phyloP scores from a whole-genome alignment of 2,797 vertebrate species.

The Rhinogobio ventralis region DNA sequence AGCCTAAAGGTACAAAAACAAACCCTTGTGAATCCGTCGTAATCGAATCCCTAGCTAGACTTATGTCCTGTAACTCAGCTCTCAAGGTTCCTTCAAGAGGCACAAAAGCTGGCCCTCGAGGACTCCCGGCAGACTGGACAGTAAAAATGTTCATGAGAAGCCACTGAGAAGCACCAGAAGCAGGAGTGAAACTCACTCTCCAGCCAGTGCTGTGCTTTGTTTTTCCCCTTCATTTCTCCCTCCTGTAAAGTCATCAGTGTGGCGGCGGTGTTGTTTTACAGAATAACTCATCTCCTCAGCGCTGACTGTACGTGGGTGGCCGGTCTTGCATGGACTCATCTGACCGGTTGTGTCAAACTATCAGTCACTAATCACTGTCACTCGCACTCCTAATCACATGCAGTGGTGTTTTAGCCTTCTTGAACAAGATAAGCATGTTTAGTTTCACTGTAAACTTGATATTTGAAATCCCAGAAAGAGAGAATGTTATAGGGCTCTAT shows the following conservation, averaged over 20 bases:
- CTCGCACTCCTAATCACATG: background rate
- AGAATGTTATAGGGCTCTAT: background rate
- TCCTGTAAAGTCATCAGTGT: background rate
- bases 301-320: background rate
- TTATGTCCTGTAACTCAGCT: no score
- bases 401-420: background rate
- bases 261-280: background rate
- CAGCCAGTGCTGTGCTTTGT: background rate
- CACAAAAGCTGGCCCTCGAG: background rate
- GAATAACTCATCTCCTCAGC: background rate
- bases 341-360: background rate
- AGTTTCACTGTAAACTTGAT: background rate
- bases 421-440: background rate
- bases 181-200: background rate
- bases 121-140: background rate
- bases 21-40: no score
- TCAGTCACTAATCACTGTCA: background rate
- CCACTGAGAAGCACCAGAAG: background rate
- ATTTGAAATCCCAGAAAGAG: background rate
- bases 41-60: no score
- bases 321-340: background rate
- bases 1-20: no score
- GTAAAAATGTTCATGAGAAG: background rate
- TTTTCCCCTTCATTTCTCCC: background rate
- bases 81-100: no score